Evolutionary conservation across 2,888 invertebrate species (phyloP), one percentile per base, ranked within the genome.

Genomic region (Heteromurus nitidus): DNA sequence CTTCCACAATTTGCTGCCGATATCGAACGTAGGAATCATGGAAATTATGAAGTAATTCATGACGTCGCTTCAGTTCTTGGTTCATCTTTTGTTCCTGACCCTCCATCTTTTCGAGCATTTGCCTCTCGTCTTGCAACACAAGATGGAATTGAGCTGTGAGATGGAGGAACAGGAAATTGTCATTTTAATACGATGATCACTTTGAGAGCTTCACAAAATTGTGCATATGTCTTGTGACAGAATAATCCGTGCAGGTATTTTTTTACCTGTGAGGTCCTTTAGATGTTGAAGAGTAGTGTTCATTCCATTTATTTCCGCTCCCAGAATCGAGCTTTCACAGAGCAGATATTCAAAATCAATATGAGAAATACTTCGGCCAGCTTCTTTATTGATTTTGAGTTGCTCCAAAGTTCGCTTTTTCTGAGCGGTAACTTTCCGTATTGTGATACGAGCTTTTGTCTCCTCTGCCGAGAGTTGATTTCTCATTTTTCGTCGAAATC

Each of bases 291-390:
- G 24, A 1, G 77, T 79, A 7, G 72, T 50, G 30, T 82, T 82
- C 82, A 82, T 82, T 26, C 74, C 82, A 24, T 58, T 74, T 26
- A 82, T 82, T 53, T 82, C 82, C 1, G 73, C 44, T 73, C 65
- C 62, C 20, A 79, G 60, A 50, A 79, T 77, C 5, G 73, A 73
- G 24, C 79, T 82, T 24, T 82, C 82, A 44, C 72, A 77, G 13
- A 79, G 62, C 2, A 82, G 69, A 26, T 79, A 73, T 31, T 82
- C 82, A 53, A 82, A 82, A 30, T 82, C 82, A 55, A 82, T 82
- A 30, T 82, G 77, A 5, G 77, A 79, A 47, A 82, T 74, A 26
- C 69, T 67, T 22, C 62, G 58, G 3, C 82, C 82, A 11, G 82
- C 69, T 55, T 74, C 77, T 18, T 79, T 77, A 28, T 74, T 79